phyloP scores from a whole-genome alignment of 2,888 invertebrate genomes.

The Achlya flavicornis region DNA sequence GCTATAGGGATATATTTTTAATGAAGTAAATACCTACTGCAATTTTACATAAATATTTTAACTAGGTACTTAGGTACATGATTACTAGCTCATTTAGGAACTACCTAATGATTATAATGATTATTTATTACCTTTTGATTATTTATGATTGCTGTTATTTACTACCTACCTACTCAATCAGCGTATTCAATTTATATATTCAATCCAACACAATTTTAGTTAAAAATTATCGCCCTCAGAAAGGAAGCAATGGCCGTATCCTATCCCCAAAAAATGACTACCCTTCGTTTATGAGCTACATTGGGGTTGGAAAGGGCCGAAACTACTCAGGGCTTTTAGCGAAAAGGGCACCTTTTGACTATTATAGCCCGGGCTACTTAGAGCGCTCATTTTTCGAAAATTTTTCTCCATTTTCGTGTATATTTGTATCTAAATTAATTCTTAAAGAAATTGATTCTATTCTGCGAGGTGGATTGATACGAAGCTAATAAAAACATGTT shows the following conservation, averaged over 20 bases:
- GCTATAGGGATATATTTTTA: too few relatives aligned
- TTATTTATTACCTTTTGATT: too few relatives aligned
- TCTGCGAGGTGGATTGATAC: background rate
- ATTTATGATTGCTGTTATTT: too few relatives aligned
- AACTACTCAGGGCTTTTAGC: slow-evolving; percentile 61
- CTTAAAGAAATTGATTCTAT: slow-evolving; percentile 15
- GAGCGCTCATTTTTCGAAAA: slow-evolving; percentile 39
- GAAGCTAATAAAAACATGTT: too few relatives aligned
- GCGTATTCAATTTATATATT: slow-evolving; percentile 26
- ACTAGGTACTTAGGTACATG: too few relatives aligned
- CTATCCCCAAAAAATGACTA: slow-evolving; percentile 48
- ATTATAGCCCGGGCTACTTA: slow-evolving; percentile 51
- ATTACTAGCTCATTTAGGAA: too few relatives aligned
- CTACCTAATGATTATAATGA: too few relatives aligned
- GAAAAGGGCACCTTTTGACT: slow-evolving; percentile 46
- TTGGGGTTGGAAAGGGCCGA: slow-evolving; percentile 43
- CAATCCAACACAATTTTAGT: slow-evolving; percentile 37
- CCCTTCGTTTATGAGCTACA: slow-evolving; percentile 54
- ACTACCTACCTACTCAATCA: too few relatives aligned
- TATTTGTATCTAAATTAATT: slow-evolving; percentile 20
- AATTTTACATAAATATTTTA: too few relatives aligned
- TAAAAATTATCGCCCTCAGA: slow-evolving; percentile 18
- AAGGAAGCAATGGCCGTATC: slow-evolving; percentile 32
- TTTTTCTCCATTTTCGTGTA: background rate
- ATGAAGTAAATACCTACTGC: too few relatives aligned